A percentile compares a stretch with the other conserved stretches of the same genome.
These are phyloP conservation scores for Dusona sp. DNA, from an alignment of 2,888 invertebrate genomes.

Conservation along the genomic window DNA sequence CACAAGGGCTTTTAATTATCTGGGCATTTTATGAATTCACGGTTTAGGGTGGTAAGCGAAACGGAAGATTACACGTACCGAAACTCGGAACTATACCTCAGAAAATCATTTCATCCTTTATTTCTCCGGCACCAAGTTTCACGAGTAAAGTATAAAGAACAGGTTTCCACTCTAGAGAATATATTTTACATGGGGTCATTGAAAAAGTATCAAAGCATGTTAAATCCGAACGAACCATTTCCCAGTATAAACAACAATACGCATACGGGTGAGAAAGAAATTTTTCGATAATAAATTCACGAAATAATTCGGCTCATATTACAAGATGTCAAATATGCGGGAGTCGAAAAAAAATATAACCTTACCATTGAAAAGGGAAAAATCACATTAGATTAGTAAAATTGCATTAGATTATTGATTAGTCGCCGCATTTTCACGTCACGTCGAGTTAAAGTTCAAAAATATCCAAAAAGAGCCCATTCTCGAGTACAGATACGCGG, in stretches of 20 bases:
- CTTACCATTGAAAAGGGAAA: neutral
- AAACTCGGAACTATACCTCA: neutral
- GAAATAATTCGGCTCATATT: neutral
- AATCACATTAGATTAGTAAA: neutral
- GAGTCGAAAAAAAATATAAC: too few relatives aligned
- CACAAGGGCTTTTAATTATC: conserved; percentile 4
- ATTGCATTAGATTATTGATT: too few relatives aligned
- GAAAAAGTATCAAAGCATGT: too few relatives aligned
- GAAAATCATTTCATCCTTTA: neutral
- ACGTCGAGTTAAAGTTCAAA: neutral
- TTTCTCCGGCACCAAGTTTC: neutral
- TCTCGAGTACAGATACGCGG: neutral
- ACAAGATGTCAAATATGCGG: too few relatives aligned
- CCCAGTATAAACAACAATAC: neutral
- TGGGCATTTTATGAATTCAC: conserved; percentile 5
- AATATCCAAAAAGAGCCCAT: neutral
- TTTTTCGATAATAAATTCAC: neutral
- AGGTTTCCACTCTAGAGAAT: too few relatives aligned
- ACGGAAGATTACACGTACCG: conserved; percentile 5
- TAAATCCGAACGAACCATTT: neutral
- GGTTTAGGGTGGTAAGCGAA: neutral
- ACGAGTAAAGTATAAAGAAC: neutral
- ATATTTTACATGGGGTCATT: too few relatives aligned
- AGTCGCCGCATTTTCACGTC: neutral
- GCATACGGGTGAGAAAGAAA: neutral